Evolutionary conservation across 2,888 invertebrate genomes (phyloP).

Genomic region (Synergus itoensis): DNA sequence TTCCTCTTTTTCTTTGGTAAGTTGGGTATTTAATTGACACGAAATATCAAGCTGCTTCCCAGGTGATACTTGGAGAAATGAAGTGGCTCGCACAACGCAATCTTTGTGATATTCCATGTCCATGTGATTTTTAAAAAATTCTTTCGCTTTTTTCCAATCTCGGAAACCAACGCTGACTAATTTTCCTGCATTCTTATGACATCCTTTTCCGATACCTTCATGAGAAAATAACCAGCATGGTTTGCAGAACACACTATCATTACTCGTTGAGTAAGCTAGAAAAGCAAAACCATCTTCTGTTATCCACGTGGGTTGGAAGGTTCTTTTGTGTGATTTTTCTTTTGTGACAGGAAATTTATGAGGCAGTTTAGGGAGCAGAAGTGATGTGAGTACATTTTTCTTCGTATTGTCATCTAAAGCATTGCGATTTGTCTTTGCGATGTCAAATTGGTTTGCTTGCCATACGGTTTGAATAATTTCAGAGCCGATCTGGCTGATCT

Average conservation of each 20-base stretch:
- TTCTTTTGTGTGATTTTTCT: constrained; percentile 23
- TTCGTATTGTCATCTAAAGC: constrained; percentile 26
- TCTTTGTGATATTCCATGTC: constrained; percentile 28
- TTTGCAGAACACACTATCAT: constrained; percentile 43
- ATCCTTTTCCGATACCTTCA: constrained; percentile 36
- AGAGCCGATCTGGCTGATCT: no score
- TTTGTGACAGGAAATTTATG: constrained; percentile 24
- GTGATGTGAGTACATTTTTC: constrained; percentile 34
- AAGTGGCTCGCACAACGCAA: constrained; percentile 15
- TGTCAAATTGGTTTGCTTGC: no score
- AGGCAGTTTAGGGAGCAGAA: constrained; percentile 30
- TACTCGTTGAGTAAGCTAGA: constrained; percentile 39
- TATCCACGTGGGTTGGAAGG: constrained; percentile 33
- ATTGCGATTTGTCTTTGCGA: background rate
- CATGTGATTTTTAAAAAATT: constrained; percentile 29
- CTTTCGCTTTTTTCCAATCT: background rate
- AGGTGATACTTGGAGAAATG: constrained; percentile 23
- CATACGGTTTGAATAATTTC: no score
- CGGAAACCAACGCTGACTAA: constrained; percentile 13
- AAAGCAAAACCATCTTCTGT: constrained; percentile 31
- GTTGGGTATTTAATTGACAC: constrained; percentile 13
- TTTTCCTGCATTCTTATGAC: constrained; percentile 39
- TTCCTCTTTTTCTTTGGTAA: constrained; percentile 40
- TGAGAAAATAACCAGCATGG: constrained; percentile 33
- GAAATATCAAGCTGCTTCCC: constrained; percentile 37